A percentile compares a stretch with the other conserved stretches of the same genome.
Evolutionary conservation across 2,888 invertebrate genomes (phyloP).

Genomic region (Noctuana brunneofusca): DNA sequence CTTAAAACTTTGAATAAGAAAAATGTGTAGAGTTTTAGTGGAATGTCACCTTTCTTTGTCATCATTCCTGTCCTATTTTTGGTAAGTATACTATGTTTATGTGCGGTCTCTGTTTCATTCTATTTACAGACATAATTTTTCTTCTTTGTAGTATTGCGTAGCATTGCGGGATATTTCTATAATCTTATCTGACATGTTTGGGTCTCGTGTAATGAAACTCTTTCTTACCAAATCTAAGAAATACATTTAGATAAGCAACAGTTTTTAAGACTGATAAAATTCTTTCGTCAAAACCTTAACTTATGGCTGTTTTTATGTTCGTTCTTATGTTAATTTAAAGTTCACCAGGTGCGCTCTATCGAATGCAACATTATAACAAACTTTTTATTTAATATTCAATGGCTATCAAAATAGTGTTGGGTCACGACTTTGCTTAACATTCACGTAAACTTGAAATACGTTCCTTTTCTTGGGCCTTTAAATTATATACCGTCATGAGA

Average conservation of each 20-base stretch:
- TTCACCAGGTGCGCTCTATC: constrained; percentile 6
- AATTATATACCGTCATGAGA: constrained; percentile 24
- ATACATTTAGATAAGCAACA: constrained; percentile 26
- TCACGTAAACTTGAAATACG: constrained; percentile 23
- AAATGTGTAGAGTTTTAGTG: constrained; percentile 16
- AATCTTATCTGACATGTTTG: constrained; percentile 19
- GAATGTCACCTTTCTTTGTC: constrained; percentile 29
- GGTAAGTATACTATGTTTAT: constrained; percentile 16
- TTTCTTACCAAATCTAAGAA: constrained; percentile 14
- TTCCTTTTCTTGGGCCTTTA: constrained; percentile 19
- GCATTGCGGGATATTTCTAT: neutral
- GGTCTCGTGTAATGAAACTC: constrained; percentile 23
- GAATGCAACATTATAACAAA: constrained; percentile 18
- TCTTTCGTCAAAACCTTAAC: constrained; percentile 24
- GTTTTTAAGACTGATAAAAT: constrained; percentile 23
- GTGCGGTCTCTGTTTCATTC: constrained; percentile 22
- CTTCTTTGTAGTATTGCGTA: constrained; percentile 5
- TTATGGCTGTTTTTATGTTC: constrained; percentile 24
- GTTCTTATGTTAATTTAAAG: constrained; percentile 12
- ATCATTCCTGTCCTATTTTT: constrained; percentile 30
- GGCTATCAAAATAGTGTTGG: constrained; percentile 20
- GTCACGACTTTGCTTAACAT: constrained; percentile 17
- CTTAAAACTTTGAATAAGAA: neutral
- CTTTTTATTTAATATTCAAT: constrained; percentile 27
- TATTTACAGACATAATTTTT: constrained; percentile 19